Conservation (phyloP, 2,797 vertebrate genomes). For the Gymnothorax javanicus region DNA sequence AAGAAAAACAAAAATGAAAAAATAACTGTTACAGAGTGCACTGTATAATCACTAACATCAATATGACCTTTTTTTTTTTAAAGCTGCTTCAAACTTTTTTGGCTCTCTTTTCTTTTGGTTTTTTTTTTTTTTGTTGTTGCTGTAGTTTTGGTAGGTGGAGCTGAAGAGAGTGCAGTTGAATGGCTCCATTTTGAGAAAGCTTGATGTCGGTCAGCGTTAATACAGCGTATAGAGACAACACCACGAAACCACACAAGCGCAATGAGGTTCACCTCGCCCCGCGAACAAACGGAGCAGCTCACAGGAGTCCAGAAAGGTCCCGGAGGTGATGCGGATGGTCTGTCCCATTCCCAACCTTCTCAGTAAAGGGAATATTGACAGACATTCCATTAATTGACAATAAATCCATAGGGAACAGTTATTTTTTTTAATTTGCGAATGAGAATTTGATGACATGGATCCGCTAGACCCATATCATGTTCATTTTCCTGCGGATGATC, state of each 20-base stretch:
- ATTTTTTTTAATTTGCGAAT: slow-evolving; percentile 34
- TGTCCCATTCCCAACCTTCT: not conserved
- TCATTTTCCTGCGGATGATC: not conserved
- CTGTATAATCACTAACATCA: slow-evolving; percentile 64
- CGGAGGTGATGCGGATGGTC: not conserved
- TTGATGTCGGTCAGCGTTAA: not conserved
- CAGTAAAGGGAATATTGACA: not conserved
- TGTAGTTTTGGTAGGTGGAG: slow-evolving; percentile 54
- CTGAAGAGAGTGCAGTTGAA: slow-evolving; percentile 26
- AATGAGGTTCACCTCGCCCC: not conserved
- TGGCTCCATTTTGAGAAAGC: not conserved
- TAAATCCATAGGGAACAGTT: slow-evolving; percentile 41
- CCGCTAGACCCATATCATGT: not conserved
- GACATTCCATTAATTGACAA: slow-evolving; percentile 46
- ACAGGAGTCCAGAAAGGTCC: not conserved
- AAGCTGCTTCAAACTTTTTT: slow-evolving; percentile 53
- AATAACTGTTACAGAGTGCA: slow-evolving; percentile 60
- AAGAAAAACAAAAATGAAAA: not conserved
- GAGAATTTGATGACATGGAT: slow-evolving; percentile 23
- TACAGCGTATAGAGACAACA: not conserved
- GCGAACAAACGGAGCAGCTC: not conserved
- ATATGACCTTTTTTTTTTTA: slow-evolving; percentile 63
- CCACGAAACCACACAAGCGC: not conserved
- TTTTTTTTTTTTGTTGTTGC: not conserved
- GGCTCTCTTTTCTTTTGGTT: slow-evolving; percentile 56